A percentile compares a stretch with the other conserved stretches of the same genome.
These are phyloP conservation scores for Deladenus siricidicola DNA, from an alignment of 2,888 invertebrate species.

Conservation along the genomic window DNA sequence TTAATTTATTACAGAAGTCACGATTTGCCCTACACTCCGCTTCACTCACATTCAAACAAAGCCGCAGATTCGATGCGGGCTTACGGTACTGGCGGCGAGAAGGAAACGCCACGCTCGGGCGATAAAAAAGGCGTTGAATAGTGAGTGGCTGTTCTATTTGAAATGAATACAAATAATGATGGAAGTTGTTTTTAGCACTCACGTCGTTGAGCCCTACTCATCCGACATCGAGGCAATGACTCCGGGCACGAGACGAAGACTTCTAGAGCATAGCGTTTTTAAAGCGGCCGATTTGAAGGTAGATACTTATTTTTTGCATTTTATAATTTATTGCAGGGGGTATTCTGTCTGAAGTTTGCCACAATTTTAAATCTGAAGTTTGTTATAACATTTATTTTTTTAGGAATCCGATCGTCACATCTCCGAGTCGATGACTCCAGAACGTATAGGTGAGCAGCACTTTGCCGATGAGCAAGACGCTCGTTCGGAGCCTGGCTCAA, in stretches of 20 bases:
- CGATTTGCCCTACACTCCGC: slow-evolving; percentile 21
- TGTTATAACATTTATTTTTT: background rate
- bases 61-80: slow-evolving; percentile 32
- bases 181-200: slow-evolving; percentile 4
- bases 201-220: slow-evolving; percentile 16
- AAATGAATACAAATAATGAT: background rate
- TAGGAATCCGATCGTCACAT: background rate
- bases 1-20: too few relatives aligned
- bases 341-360: background rate
- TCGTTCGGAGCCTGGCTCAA: slow-evolving; percentile 13
- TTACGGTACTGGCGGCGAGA: slow-evolving; percentile 23
- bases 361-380: too few relatives aligned
- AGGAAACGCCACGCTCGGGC: background rate
- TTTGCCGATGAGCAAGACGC: too few relatives aligned
- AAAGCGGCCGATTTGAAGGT: slow-evolving; percentile 23
- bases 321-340: too few relatives aligned
- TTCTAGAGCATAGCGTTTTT: slow-evolving; percentile 25
- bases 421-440: background rate
- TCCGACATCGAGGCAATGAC: slow-evolving; percentile 25
- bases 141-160: background rate
- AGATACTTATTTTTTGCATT: background rate
- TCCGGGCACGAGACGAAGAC: slow-evolving; percentile 23
- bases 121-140: background rate
- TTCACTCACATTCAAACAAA: slow-evolving; percentile 24
- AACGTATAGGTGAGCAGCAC: background rate